These are phyloP conservation scores for Cheilosia grossa DNA, from an alignment of 2,888 invertebrate species.

Conservation along the genomic window DNA sequence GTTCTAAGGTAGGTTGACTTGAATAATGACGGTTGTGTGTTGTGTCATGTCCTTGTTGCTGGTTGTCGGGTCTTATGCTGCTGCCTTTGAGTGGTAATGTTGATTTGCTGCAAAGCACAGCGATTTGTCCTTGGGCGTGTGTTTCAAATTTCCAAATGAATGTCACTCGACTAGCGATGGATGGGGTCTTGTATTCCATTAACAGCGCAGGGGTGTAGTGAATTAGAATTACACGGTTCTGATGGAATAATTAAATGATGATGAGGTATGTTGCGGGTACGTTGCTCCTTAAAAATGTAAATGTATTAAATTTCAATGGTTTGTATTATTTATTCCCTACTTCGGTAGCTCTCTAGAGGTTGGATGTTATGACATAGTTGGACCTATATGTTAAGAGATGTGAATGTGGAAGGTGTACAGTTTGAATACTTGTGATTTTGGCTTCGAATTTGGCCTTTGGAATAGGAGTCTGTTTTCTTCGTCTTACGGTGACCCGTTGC, in stretches of 20 bases:
- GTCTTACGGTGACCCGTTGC: no score
- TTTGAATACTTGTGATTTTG: no score
- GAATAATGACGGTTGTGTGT: background rate
- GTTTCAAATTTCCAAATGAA: slow-evolving; percentile 28
- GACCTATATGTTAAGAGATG: background rate
- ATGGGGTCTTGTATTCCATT: background rate
- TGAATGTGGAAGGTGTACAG: background rate
- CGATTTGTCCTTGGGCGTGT: slow-evolving; percentile 28
- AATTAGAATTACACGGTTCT: background rate
- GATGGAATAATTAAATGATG: slow-evolving; percentile 20
- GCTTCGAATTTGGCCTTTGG: no score
- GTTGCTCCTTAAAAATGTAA: background rate
- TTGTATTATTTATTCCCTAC: background rate
- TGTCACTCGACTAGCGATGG: slow-evolving; percentile 1
- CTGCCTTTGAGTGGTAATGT: slow-evolving; percentile 16
- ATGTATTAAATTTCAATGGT: background rate
- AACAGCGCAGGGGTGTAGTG: background rate
- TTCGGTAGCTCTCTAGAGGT: background rate
- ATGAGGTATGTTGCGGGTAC: background rate
- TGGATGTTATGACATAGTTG: background rate
- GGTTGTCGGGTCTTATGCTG: slow-evolving; percentile 14
- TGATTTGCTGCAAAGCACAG: background rate
- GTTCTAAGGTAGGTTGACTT: slow-evolving; percentile 86
- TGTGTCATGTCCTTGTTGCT: background rate
- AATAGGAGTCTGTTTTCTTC: no score